Percentiles rank a stretch among this genome's conserved stretches.
These are phyloP conservation scores for Octodonta nipae DNA, from an alignment of 2,888 invertebrate species.

Conservation along the genomic window DNA sequence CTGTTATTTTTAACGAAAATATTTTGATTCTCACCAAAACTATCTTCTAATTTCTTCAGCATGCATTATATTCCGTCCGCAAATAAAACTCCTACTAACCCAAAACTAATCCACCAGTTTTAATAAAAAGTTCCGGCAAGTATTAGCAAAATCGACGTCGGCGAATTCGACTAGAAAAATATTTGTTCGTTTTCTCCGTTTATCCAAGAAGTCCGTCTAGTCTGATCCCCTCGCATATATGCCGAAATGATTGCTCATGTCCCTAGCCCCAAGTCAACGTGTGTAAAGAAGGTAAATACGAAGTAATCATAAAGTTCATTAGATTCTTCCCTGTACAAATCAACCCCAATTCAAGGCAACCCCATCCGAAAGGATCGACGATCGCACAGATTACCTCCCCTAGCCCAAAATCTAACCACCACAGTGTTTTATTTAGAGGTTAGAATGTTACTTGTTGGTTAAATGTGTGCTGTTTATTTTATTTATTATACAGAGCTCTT, in stretches of 20 bases:
- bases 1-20: too few species aligned
- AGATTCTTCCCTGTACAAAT: slow-evolving; percentile 25
- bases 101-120: too few species aligned
- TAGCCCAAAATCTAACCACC: slow-evolving; percentile 14
- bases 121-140: too few species aligned
- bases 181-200: slow-evolving; percentile 12
- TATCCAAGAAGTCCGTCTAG: slow-evolving; percentile 10
- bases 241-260: slow-evolving; percentile 23
- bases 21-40: too few species aligned
- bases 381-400: slow-evolving; percentile 18
- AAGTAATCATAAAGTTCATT: slow-evolving; percentile 34
- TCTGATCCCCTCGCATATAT: slow-evolving; percentile 14
- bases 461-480: too few species aligned
- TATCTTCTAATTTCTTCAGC: too few species aligned
- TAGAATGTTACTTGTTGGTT: too few species aligned
- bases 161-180: slow-evolving; percentile 11
- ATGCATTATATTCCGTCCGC: too few species aligned
- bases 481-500: too few species aligned
- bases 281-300: slow-evolving; percentile 34
- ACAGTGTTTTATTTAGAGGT: slow-evolving; percentile 17
- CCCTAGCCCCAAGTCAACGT: slow-evolving; percentile 24
- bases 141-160: too few species aligned
- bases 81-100: too few species aligned
- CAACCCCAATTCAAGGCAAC: slow-evolving; percentile 19
- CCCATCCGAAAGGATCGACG: too few species aligned